A percentile compares a stretch with the other conserved stretches of the same genome.
Evolutionary conservation across 2,888 invertebrate genomes (phyloP).

Genomic region (Tiliacea aurago): DNA sequence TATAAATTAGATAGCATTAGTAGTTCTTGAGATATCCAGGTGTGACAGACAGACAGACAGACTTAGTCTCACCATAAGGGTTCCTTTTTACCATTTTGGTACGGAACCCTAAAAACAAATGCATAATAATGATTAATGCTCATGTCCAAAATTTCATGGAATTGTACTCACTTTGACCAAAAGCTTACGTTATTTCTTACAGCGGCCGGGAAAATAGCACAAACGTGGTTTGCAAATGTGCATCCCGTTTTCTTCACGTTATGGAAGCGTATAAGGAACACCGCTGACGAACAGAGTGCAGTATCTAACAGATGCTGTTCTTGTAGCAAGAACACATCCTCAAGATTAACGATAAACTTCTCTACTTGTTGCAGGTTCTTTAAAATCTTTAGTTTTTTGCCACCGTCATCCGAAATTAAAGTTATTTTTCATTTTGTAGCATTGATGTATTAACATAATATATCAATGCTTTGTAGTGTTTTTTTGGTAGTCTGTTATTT

Average conservation of each 20-base stretch:
- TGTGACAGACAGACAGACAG: no score
- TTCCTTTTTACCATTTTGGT: no score
- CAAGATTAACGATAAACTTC: neutral
- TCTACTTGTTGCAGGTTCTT: neutral
- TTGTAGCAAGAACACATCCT: neutral
- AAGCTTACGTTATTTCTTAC: slow-evolving; percentile 7
- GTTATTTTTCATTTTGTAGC: no score
- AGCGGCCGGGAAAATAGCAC: slow-evolving; percentile 9
- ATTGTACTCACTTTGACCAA: slow-evolving; percentile 12
- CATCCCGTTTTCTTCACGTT: slow-evolving; percentile 18
- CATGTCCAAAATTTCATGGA: neutral
- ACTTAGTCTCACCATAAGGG: no score
- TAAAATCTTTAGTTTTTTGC: neutral
- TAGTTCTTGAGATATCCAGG: no score
- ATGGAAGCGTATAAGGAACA: neutral
- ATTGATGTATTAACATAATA: no score
- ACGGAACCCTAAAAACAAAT: no score
- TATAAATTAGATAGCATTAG: no score
- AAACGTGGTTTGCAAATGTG: slow-evolving; percentile 31
- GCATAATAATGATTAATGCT: neutral
- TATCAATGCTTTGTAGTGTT: no score
- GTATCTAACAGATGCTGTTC: slow-evolving; percentile 1
- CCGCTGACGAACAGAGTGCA: slow-evolving; percentile 14
- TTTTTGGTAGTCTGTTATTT: no score
- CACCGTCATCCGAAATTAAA: no score